Base-by-base conservation (phyloP, 2,888 invertebrate species). In the Smittia sp. region DNA sequence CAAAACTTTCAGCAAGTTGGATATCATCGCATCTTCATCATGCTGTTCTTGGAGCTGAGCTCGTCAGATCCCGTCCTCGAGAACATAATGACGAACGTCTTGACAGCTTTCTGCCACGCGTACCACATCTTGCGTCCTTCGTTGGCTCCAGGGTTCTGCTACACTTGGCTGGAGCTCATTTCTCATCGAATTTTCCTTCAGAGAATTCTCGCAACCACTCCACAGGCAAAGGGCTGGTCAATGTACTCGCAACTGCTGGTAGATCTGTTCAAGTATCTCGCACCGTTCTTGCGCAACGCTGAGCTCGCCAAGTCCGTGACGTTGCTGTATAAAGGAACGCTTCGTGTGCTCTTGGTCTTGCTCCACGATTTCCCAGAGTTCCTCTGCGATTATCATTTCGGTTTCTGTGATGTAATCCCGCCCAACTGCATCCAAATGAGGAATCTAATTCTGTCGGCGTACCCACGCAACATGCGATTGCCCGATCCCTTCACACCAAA, bases 361-460 rank as follows among this genome's bases (percentile, higher is more conserved):
- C 86, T 99, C 11, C 99, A 99, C 80, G 99, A 99, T 81, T 99
- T 99, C 82, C 99, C 99, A 0, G 99, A 99, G 84, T 97, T 99
- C 82, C 86, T 99, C 69, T 98, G 98, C 83, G 99, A 99, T 81
- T 98, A 98, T 82, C 98, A 99, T 82, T 98, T 98, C 81, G 94
- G 95, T 62, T 97, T 99, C 84, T 98, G 99, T 82, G 99, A 99
- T 82, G 97, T 96, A 75, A 98, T 99, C 78, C 98, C 99, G 65
- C 96, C 98, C 1, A 99, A 99, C 82, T 99, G 99, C 83, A 97
- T 99, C 77, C 98, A 94, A 82, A 96, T 99, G 95, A 87, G 99
- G 69, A 99, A 99, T 81, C 86, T 99, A 74, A 97, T 99, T 73
- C 85, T 99, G 75, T 97, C 98, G 1, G 99, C 99, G 1, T 99